Conservation (phyloP, 2,797 vertebrate genomes). For the Bucorvus abyssinicus region DNA sequence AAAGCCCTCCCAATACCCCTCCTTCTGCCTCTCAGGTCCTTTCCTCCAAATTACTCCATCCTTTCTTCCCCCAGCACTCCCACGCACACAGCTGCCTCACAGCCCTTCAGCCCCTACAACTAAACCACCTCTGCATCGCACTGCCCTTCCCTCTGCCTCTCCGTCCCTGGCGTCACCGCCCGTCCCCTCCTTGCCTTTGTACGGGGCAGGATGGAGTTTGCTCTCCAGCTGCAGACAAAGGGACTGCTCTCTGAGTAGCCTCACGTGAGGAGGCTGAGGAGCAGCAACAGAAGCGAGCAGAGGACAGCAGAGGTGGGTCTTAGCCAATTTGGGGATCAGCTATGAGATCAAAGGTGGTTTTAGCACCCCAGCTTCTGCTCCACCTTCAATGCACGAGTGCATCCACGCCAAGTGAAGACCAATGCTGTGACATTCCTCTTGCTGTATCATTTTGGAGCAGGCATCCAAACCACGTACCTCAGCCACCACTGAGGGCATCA, state of each 20-base stretch:
- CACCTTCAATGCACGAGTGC: fast-evolving
- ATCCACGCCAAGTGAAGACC: neutral
- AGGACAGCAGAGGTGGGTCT: neutral
- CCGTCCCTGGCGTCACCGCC: fast-evolving
- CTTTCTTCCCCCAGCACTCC: neutral
- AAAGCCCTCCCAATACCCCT: neutral
- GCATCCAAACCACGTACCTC: neutral
- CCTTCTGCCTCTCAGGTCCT: neutral
- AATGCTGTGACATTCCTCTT: fast-evolving
- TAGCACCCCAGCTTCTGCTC: neutral
- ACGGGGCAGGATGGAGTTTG: neutral
- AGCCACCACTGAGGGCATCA: neutral
- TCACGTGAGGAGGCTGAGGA: fast-evolving
- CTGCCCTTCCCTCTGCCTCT: neutral
- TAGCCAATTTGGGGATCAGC: fast-evolving
- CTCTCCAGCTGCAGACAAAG: neutral
- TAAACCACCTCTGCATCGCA: neutral
- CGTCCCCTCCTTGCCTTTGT: neutral
- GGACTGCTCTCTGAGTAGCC: neutral
- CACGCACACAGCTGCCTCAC: neutral
- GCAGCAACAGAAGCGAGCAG: neutral
- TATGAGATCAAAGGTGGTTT: neutral
- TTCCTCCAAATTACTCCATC: neutral
- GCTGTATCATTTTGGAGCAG: neutral
- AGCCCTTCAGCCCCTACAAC: fast-evolving